Base-by-base conservation (phyloP, 2,113 vertebrate species). In the Zeus faber region DNA sequence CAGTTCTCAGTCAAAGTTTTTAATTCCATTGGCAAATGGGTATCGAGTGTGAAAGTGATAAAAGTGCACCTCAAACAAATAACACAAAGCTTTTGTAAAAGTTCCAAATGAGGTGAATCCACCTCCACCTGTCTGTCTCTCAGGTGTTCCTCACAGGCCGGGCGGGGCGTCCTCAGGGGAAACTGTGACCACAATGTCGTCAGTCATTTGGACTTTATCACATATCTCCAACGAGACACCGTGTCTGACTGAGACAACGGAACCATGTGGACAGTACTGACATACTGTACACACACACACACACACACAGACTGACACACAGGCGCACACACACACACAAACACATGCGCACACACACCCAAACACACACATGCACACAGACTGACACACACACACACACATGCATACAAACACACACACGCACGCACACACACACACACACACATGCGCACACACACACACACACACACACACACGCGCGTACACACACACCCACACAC, bases 391-490 rank as follows among this genome's bases (percentile, higher is more conserved):
- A 33, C 31, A 33, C 31, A 33, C 31, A 33, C 31, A 33, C n/a
- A n/a, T n/a, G n/a, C n/a, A n/a, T n/a, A n/a, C n/a, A n/a, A n/a
- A n/a, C n/a, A n/a, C n/a, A n/a, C n/a, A n/a, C n/a, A n/a, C n/a
- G n/a, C n/a, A n/a, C n/a, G n/a, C n/a, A n/a, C n/a, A n/a, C n/a
- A n/a, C 31, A 33, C 31, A 33, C 31, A 33, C 31, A 33, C 31
- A 33, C 31, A 33, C 31, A 37, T 33, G 31, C n/a, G 11, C 6
- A 10, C 17, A 11, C 49, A 54, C 16, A 43, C 26, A 20, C 33
- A 57, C 16, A 29, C 45, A 53, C 27, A 24, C 51, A 54, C 51
- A 40, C 22, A 54, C 51, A 40, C 35, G 40, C 33, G 18, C 23
- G 46, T 5, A n/a, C 53, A 55, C 3, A 29, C 24, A 37, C 44